phyloP scores from a whole-genome alignment of 2,113 vertebrate genomes.

The Hippopotamus amphibius region DNA sequence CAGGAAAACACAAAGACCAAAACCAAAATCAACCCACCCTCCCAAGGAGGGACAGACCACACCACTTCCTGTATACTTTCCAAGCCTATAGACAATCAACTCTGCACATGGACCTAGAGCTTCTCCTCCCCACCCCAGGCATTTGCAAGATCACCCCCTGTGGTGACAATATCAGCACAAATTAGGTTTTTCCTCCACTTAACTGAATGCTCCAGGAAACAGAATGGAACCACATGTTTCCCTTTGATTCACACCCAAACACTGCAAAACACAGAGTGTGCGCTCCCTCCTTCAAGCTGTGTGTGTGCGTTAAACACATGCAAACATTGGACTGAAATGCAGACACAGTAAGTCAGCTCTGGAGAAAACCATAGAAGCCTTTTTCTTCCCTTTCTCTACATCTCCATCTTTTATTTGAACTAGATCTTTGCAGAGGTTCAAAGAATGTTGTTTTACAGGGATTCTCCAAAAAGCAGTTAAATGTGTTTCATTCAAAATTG shows the following conservation, averaged over 20 bases:
- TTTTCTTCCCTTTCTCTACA: conserved; percentile 69
- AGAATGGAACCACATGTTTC: conserved; percentile 80
- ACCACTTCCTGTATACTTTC: neutral
- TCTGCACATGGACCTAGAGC: neutral
- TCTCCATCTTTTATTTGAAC: conserved; percentile 76
- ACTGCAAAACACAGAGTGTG: conserved; percentile 65
- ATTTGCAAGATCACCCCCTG: conserved; percentile 18
- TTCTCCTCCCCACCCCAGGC: neutral
- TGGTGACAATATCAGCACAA: conserved; percentile 70
- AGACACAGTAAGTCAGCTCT: conserved; percentile 70
- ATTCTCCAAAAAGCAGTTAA: neutral
- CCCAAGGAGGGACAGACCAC: neutral
- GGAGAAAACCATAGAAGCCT: conserved; percentile 64
- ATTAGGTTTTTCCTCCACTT: conserved; percentile 75
- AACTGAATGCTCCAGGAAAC: conserved; percentile 79
- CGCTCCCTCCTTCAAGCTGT: conserved; percentile 64
- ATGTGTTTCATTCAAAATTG: neutral
- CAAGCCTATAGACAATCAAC: neutral
- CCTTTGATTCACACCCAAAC: conserved; percentile 78
- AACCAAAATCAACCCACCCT: neutral
- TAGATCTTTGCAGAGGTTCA: conserved; percentile 39
- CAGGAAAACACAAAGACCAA: neutral
- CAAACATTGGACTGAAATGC: conserved; percentile 72
- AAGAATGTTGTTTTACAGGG: neutral
- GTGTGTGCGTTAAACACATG: conserved; percentile 62